Base-by-base conservation (phyloP, 1,140 invertebrate species). In the Hormaphis cornu region DNA sequence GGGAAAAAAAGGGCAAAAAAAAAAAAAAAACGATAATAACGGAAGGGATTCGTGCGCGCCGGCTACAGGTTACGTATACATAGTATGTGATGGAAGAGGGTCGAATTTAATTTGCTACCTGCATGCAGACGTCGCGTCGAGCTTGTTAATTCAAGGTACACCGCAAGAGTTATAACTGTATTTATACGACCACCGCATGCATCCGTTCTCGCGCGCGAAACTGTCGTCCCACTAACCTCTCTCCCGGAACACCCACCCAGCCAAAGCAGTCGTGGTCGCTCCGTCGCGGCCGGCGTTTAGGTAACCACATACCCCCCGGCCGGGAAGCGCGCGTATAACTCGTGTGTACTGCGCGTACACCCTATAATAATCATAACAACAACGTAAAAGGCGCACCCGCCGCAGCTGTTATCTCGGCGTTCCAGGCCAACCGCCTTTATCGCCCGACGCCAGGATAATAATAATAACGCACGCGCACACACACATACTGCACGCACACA, bases 351-450 rank as follows among this genome's bases (percentile, higher is more conserved):
- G n/a, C n/a, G n/a, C n/a, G n/a, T n/a, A n/a, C n/a, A n/a, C n/a
- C n/a, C n/a, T n/a, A n/a, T n/a, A n/a, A n/a, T n/a, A n/a, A n/a
- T n/a, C n/a, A n/a, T n/a, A n/a, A n/a, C n/a, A n/a, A n/a, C n/a
- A n/a, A n/a, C n/a, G n/a, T n/a, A n/a, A 66, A 48, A 48, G 42
- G 59, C 59, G 59, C 40, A 40, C 48, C 59, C 59, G n/a, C 28
- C 28, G 28, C 52, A 26, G 9, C 28, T 40, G 59, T 66, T 66
- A 66, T 66, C 59, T 66, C 59, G 40, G 59, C 42, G 59, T 66
- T 66, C 59, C 59, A 66, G 59, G 59, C 59, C 59, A 66, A 66
- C 59, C 59, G 59, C 59, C 59, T 66, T 66, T 66, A 66, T 66
- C 59, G 59, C 26, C 59, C 42, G 42, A 66, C 16, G 42, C 59